Percentiles rank a stretch among this genome's conserved stretches.
Conservation (phyloP, 2,888 invertebrate species). For the Steinernema scapterisci region DNA sequence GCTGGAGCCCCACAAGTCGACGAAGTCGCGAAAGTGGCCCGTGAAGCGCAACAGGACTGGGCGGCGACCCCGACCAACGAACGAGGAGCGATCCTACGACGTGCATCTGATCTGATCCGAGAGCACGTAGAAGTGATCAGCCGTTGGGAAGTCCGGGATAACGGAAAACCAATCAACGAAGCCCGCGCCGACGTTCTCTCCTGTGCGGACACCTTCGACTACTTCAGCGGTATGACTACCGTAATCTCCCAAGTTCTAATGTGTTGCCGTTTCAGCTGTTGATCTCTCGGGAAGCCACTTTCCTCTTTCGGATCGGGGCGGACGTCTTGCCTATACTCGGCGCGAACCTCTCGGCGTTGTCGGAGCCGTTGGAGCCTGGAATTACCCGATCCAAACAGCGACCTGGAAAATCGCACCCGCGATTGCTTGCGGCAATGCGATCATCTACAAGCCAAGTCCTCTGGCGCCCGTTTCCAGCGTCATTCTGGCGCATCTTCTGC, state of each 20-base stretch:
- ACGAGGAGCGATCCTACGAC: slow-evolving; percentile 69
- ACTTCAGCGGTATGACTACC: slow-evolving; percentile 70
- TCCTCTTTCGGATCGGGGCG: slow-evolving; percentile 64
- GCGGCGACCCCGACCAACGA: slow-evolving; percentile 68
- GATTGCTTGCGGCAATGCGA: slow-evolving; percentile 72
- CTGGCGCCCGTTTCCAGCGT: slow-evolving; percentile 61
- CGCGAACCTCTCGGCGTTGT: slow-evolving; percentile 73
- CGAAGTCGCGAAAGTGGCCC: slow-evolving; percentile 68
- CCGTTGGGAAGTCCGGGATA: slow-evolving; percentile 70
- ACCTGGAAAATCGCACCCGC: slow-evolving; percentile 71
- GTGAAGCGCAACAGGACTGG: slow-evolving; percentile 69
- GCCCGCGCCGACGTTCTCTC: slow-evolving; percentile 71
- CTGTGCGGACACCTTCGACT: slow-evolving; percentile 72
- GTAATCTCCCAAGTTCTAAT: not conserved
- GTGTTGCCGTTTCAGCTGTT: slow-evolving; percentile 40
- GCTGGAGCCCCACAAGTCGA: slow-evolving; percentile 66
- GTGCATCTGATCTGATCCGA: slow-evolving; percentile 42
- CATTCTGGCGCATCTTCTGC: slow-evolving; percentile 71
- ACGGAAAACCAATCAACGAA: slow-evolving; percentile 73
- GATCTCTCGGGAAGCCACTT: slow-evolving; percentile 69
- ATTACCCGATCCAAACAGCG: slow-evolving; percentile 73
- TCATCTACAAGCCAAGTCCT: slow-evolving; percentile 71
- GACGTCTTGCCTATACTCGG: slow-evolving; percentile 71
- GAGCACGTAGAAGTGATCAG: slow-evolving; percentile 69
- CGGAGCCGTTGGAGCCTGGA: slow-evolving; percentile 73